phyloP scores from a whole-genome alignment of 2,888 invertebrate genomes.

The Lycocerus yunnanus region DNA sequence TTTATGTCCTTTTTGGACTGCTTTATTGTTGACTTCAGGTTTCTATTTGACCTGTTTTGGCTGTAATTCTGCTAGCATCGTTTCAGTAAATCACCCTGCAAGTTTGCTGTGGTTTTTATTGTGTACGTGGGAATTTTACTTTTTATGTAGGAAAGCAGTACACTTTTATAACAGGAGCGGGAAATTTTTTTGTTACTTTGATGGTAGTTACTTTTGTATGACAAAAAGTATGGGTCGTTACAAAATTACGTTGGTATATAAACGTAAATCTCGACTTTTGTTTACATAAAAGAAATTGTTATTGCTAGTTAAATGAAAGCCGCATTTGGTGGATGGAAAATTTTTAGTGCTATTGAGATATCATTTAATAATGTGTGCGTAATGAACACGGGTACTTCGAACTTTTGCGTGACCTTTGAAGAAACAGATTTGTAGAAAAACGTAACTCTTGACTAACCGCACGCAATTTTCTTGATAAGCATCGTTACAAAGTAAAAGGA shows the following conservation, averaged over 20 bases:
- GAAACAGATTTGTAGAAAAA: slow-evolving; percentile 3
- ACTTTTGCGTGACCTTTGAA: not conserved
- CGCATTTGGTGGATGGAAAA: not conserved
- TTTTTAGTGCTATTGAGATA: not conserved
- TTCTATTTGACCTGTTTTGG: slow-evolving; percentile 20
- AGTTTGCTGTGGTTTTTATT: slow-evolving; percentile 16
- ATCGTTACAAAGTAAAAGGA: slow-evolving; percentile 2
- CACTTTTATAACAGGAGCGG: slow-evolving; percentile 11
- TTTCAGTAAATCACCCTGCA: slow-evolving; percentile 24
- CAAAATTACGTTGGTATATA: not conserved
- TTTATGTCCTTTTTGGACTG: slow-evolving; percentile 14
- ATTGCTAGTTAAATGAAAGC: not conserved
- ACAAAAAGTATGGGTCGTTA: not conserved
- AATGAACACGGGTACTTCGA: not conserved
- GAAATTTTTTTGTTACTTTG: slow-evolving; percentile 1
- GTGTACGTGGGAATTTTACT: slow-evolving; percentile 22
- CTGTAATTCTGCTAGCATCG: slow-evolving; percentile 24
- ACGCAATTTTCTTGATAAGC: slow-evolving; percentile 1
- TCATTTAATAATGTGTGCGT: not conserved
- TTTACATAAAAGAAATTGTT: not conserved
- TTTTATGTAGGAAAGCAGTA: slow-evolving; percentile 14
- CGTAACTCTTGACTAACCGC: not conserved
- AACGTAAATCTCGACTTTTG: not conserved
- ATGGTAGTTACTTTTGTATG: not conserved
- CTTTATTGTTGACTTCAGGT: slow-evolving; percentile 19